Percentiles rank a stretch among this genome's conserved stretches.
Evolutionary conservation across 1,140 invertebrate species (phyloP).

Genomic region (Hetaerina americana): DNA sequence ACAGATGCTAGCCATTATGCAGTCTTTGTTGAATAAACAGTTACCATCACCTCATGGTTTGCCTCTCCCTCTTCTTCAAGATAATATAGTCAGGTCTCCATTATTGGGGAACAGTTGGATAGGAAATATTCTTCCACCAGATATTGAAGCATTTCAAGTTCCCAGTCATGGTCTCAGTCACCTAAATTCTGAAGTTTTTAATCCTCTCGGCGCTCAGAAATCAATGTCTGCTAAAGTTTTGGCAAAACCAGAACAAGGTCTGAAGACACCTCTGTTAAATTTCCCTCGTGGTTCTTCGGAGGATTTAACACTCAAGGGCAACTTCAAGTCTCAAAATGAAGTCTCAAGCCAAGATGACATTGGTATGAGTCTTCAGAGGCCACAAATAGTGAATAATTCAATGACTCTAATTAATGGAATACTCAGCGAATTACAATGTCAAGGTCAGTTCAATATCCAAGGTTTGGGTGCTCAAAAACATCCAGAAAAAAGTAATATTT

Average conservation of each 20-base stretch:
- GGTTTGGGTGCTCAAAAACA: neutral
- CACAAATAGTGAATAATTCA: neutral
- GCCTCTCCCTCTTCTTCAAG: neutral
- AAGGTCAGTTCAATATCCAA: neutral
- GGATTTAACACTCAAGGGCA: constrained; percentile 2
- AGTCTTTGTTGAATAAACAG: constrained; percentile 20
- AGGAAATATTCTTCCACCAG: neutral
- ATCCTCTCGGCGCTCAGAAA: too few relatives aligned
- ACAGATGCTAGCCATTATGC: constrained; percentile 21
- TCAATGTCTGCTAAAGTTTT: too few relatives aligned
- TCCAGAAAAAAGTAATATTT: neutral
- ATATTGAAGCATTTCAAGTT: neutral
- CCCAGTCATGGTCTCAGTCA: neutral
- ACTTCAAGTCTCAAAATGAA: neutral
- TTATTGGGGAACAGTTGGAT: neutral
- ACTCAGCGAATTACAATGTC: neutral
- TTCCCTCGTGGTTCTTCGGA: too few relatives aligned
- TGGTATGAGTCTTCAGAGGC: neutral
- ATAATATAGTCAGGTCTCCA: neutral
- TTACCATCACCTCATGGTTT: neutral
- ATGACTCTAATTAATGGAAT: neutral
- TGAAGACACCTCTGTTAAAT: too few relatives aligned
- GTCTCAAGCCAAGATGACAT: neutral
- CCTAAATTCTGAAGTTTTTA: neutral
- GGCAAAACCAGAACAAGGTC: too few relatives aligned